These are phyloP conservation scores for Anthoscopus minutus DNA, from an alignment of 2,113 vertebrate genomes.

Conservation along the genomic window DNA sequence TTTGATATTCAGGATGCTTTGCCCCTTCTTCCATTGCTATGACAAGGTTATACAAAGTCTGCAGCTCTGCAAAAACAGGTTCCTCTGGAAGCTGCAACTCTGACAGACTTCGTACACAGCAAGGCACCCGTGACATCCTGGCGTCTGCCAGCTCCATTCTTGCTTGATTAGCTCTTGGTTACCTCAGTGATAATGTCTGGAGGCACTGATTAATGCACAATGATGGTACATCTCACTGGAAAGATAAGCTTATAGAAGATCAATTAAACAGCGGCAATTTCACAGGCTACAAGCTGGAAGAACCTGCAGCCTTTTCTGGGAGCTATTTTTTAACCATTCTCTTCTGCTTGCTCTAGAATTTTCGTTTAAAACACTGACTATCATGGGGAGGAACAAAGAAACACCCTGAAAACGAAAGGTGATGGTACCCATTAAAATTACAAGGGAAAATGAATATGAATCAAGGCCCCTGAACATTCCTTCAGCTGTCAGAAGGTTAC, in stretches of 20 bases:
- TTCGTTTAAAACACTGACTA: conserved; percentile 39
- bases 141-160: conserved; percentile 58
- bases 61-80: conserved; percentile 19
- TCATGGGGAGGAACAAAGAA: neutral
- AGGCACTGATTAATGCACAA: conserved; percentile 74
- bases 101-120: conserved; percentile 63
- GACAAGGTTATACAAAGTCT: conserved; percentile 66
- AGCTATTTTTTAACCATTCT: conserved; percentile 49
- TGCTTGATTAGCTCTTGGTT: conserved; percentile 71
- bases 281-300: conserved; percentile 57
- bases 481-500: conserved; percentile 64
- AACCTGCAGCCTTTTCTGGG: conserved; percentile 48
- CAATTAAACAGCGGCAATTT: conserved; percentile 68
- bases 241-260: conserved; percentile 73
- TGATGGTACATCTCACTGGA: conserved; percentile 70
- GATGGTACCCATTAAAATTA: conserved; percentile 60
- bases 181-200: conserved; percentile 71
- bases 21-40: conserved; percentile 22
- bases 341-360: conserved; percentile 26
- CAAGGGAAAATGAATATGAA: conserved; percentile 56
- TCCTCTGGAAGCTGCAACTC: conserved; percentile 51
- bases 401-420: conserved; percentile 52
- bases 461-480: conserved; percentile 48
- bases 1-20: conserved; percentile 11
- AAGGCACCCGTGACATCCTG: conserved; percentile 60